Evolutionary conservation across 92 coral and sea anemone species (phyloP), one percentile per base, ranked within the genome.

Genomic region (Actinernus sp.): DNA sequence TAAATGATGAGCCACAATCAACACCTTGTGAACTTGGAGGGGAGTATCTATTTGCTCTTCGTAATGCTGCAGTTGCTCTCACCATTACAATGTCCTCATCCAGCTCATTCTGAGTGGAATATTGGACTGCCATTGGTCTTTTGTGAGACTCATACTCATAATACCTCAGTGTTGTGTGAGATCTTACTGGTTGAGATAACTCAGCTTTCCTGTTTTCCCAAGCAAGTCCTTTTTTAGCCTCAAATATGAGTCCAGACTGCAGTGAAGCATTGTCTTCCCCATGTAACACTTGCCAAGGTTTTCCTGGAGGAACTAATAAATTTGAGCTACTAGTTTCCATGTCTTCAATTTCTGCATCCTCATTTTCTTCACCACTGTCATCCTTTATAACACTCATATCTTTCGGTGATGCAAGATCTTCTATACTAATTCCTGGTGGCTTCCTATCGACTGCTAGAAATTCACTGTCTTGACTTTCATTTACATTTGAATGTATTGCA

Each of bases 1-100:
- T 47, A 47, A 41, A 58, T 13, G 68, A 26, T 12, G 4, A 3
- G 7, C 26, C 73, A 49, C 32, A 26, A 24, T 47, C 19, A 6
- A 1, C 27, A 54, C 53, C 63, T 6, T 4, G 52, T 9, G 52
- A 45, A 4, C 21, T 45, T 8, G 22, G 50, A 47, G 83, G 51
- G 19, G 73, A 63, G 16, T 63, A 48, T 23, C 80, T 63, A 53
- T 90, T 78, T 17, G 96, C 96, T 29, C 96, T 71, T 44, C 86
- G 79, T 2, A 90, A 33, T 3, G 96, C 96, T 4, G 89, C 92
- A 16, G 66, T 55, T 10, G 96, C 96, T 40, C 73, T 82, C 47
- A 85, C 61, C 72, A 90, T 46, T 2, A 90, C 56, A 8, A 85
- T 28, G 29, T 90, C 86, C 20, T 81, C 96, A 33, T 90, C 96